These are phyloP conservation scores for Biston betularia DNA, from an alignment of 2,888 invertebrate species.

Conservation along the genomic window DNA sequence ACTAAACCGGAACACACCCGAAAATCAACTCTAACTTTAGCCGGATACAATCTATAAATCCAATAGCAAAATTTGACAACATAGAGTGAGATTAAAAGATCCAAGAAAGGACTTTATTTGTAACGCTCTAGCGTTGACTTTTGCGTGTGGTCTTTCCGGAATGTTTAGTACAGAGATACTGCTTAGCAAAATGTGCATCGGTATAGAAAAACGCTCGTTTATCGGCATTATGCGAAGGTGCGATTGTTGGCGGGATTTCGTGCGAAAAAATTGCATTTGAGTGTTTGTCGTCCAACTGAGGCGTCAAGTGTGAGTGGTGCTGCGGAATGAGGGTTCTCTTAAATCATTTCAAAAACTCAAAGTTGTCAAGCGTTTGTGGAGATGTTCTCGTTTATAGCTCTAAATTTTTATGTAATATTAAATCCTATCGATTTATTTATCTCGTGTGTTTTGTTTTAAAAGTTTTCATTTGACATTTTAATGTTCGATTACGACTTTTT, in stretches of 20 bases:
- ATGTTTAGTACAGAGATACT: conserved; percentile 15
- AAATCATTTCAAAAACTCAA: neutral
- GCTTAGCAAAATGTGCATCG: conserved; percentile 81
- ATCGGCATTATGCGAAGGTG: conserved; percentile 35
- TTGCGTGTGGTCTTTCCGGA: neutral
- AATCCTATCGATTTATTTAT: no score
- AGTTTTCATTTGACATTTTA: no score
- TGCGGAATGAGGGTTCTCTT: conserved; percentile 2
- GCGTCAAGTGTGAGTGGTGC: conserved; percentile 7
- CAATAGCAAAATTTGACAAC: neutral
- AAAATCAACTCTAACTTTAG: neutral
- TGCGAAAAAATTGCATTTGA: conserved; percentile 36
- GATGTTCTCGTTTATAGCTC: no score
- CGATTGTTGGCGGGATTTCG: conserved; percentile 36
- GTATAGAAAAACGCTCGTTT: conserved; percentile 65
- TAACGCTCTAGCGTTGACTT: neutral
- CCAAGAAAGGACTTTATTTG: neutral
- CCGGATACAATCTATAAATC: neutral
- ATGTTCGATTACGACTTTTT: no score
- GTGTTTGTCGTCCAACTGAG: conserved; percentile 21
- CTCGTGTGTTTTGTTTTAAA: no score
- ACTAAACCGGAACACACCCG: neutral
- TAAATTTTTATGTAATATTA: no score
- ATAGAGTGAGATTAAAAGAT: neutral
- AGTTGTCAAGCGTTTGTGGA: no score